These are phyloP conservation scores for Cyclura pinguis DNA, from an alignment of 2,797 vertebrate species.

Conservation along the genomic window DNA sequence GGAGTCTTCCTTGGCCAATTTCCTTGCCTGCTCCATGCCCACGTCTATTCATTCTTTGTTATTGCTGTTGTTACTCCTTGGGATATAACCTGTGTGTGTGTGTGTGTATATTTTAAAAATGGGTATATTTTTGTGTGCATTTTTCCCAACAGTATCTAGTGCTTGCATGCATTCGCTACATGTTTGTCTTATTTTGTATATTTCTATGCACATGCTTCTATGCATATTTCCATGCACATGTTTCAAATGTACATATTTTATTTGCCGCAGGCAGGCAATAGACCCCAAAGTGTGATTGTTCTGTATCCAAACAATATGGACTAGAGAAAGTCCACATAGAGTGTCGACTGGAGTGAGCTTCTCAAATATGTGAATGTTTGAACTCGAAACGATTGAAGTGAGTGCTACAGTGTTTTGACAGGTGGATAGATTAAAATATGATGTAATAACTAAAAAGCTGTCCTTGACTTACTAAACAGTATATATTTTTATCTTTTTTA, in stretches of 20 bases:
- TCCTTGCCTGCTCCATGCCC: neutral
- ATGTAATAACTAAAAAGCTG: neutral
- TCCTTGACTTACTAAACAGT: neutral
- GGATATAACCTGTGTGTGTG: neutral
- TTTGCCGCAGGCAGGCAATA: neutral
- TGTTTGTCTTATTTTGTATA: neutral
- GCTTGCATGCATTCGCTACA: neutral
- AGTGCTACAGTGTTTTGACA: neutral
- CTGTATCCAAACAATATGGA: neutral
- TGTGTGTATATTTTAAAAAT: neutral
- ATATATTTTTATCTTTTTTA: neutral
- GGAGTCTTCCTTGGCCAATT: neutral
- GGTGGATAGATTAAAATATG: neutral
- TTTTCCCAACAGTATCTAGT: neutral
- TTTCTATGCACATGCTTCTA: neutral
- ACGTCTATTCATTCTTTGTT: neutral
- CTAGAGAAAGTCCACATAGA: neutral
- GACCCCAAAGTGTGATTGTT: neutral
- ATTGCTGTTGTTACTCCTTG: neutral
- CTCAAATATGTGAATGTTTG: neutral
- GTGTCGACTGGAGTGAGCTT: neutral
- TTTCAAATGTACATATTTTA: no score
- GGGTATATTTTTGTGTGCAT: neutral
- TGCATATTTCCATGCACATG: no score
- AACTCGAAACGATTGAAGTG: neutral